Evolutionary conservation across 2,797 vertebrate genomes (phyloP), one percentile per base, ranked within the genome.

Genomic region (Thunnus albacares): DNA sequence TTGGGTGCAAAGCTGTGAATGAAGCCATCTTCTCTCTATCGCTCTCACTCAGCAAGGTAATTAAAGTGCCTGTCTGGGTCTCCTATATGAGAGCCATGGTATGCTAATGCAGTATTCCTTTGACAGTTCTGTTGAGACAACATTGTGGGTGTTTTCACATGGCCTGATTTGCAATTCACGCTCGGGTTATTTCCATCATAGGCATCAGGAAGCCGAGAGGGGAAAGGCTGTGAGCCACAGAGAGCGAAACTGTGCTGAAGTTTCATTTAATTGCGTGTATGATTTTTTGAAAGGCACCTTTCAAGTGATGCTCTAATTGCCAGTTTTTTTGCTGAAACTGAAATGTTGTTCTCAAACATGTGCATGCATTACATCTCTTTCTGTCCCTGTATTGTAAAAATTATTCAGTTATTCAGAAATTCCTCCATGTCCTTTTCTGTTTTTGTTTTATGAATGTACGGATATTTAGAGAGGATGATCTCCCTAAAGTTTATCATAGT

Each of bases 161-260:
- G 75, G 77, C 58, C 85, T 93, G 80, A 92, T 92, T 90, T 93
- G 84, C 88, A 88, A 88, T 93, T 95, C 89, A 87, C 90, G 87
- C 86, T 82, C 28, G 9, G 75, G 71, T 90, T 94, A 89, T 93
- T 94, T 94, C 83, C 69, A 89, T 92, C 84, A 56, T 43, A 75
- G 82, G 68, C 74, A 45, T 78, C 8, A 17, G 78, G 72, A 83
- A 76, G 77, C 49, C 13, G 63, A 17, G 60, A 15, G 71, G 68
- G 69, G 63, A 65, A 55, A 65, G 26, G 65, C 69, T 75, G 69
- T 9, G 77, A 84, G 78, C 69, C 55, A 24, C 75, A 45, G 65
- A 84, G 77, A 56, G 43, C 59, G 63, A 78, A 87, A 61, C 66
- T 69, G 65, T 79, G 71, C 61, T 51, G 20, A 66, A 81, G 69